Percentiles rank a stretch among this genome's conserved stretches.
These are phyloP conservation scores for Caenorhabditis zanzibari DNA, from an alignment of 2,888 invertebrate genomes.

Conservation along the genomic window DNA sequence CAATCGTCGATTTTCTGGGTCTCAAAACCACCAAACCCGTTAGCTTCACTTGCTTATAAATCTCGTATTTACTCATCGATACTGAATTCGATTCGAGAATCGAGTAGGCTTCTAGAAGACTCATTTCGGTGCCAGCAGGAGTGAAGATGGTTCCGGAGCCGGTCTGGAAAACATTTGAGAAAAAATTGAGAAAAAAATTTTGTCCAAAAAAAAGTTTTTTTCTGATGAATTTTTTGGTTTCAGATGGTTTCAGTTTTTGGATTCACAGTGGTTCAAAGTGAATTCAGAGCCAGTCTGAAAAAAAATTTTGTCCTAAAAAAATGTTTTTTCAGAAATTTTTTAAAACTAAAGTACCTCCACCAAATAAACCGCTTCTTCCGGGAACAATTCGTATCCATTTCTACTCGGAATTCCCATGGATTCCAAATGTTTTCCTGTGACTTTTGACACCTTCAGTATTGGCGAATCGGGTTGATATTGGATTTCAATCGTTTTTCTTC, in stretches of 20 bases:
- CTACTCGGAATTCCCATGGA: slow-evolving; percentile 72
- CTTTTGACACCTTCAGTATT: slow-evolving; percentile 61
- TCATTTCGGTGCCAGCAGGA: slow-evolving; percentile 38
- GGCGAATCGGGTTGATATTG: slow-evolving; percentile 35
- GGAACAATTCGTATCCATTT: slow-evolving; percentile 68
- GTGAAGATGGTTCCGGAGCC: slow-evolving; percentile 58
- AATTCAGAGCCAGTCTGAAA: background rate
- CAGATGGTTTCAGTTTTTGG: background rate
- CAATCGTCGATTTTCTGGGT: slow-evolving; percentile 60
- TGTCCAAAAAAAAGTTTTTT: too few relatives aligned
- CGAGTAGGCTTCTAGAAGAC: slow-evolving; percentile 53
- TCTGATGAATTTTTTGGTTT: background rate
- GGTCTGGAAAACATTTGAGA: slow-evolving; percentile 45
- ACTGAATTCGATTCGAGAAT: slow-evolving; percentile 55
- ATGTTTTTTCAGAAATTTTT: background rate
- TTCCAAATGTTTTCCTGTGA: slow-evolving; percentile 65
- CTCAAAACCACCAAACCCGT: slow-evolving; percentile 69
- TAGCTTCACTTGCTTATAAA: slow-evolving; percentile 63
- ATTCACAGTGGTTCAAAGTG: background rate
- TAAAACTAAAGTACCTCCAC: slow-evolving; percentile 59
- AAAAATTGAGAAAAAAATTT: too few relatives aligned
- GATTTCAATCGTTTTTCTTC: slow-evolving; percentile 59
- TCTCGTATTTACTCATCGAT: slow-evolving; percentile 55
- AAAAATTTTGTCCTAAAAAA: too few relatives aligned
- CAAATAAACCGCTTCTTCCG: slow-evolving; percentile 77